Base-by-base conservation (phyloP, 2,113 vertebrate species). In the Cygnus buccinator region DNA sequence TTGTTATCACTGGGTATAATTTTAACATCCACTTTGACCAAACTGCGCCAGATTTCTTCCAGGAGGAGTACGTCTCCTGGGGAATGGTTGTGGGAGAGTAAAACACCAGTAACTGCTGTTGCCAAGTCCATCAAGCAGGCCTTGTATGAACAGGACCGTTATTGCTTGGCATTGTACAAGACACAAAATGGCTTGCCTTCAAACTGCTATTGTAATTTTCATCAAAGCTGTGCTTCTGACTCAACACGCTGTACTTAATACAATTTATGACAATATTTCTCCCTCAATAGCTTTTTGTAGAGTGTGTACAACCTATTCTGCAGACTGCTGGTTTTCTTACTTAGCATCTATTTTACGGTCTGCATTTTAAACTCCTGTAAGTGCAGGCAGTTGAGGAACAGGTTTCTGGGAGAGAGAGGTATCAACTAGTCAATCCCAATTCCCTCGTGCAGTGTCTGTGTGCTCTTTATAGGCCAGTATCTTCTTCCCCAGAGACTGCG, bases 341-440 rank as follows among this genome's bases (percentile, higher is more conserved):
- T 95, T 95, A 93, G 73, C 91, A 84, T 95, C 71, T 95, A 67
- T 91, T 97, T 96, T 95, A 94, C 66, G 65, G 84, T 43, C 89
- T 93, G 95, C 81, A 91, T 97, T 97, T 97, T 95, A 94, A 95
- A 94, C 85, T 93, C 72, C 59, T 97, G 78, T 95, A 95, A 97
- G 96, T 96, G 89, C 95, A 91, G 58, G 93, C 84, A 81, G 95
- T 87, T 95, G 96, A 93, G 68, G 93, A 94, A 84, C 78, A 95
- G 79, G 71, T 86, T 95, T 95, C 73, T 72, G 68, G 61, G 89
- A 31, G 67, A 37, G 65, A 65, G 35, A 89, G 48, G 55, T 10
- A 87, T 79, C 74, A 61, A 61, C 84, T 67, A 72, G 72, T 96
- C 75, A 92, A 57, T 90, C 72, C 78, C 93, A 90, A 65, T 94